A percentile compares a stretch with the other conserved stretches of the same genome.
These are phyloP conservation scores for Gulo gulo DNA, from an alignment of 2,113 vertebrate genomes.

Conservation along the genomic window DNA sequence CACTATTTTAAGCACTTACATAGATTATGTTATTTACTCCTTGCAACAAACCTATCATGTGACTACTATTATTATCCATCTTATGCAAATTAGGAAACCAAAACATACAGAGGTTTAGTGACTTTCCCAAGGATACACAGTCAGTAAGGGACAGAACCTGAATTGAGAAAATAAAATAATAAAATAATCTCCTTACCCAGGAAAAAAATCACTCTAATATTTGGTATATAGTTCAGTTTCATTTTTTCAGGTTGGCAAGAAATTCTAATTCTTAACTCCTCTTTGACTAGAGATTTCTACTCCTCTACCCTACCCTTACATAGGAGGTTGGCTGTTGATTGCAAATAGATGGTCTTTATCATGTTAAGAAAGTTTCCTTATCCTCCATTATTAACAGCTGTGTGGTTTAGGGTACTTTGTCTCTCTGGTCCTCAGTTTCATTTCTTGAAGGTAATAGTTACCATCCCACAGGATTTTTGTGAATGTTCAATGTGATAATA, in stretches of 20 bases:
- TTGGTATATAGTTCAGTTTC: not conserved
- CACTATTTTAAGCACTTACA: not conserved
- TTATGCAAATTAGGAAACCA: slow-evolving; percentile 9
- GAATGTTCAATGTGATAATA: not conserved
- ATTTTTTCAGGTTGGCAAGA: slow-evolving; percentile 12
- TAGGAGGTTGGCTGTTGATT: not conserved
- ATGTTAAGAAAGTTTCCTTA: not conserved
- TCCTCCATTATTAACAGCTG: not conserved
- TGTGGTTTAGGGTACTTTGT: not conserved
- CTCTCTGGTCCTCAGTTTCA: not conserved
- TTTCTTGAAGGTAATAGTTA: not conserved
- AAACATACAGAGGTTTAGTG: not conserved
- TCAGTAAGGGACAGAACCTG: not conserved
- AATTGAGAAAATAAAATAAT: not conserved
- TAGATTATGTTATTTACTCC: not conserved
- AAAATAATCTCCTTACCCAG: not conserved
- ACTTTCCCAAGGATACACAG: not conserved
- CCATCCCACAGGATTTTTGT: not conserved
- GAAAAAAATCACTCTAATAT: not conserved
- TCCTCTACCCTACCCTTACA: not conserved
- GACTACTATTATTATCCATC: not conserved
- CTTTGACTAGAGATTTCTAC: not conserved
- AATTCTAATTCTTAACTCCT: not conserved
- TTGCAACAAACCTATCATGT: not conserved
- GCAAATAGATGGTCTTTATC: not conserved